phyloP scores from a whole-genome alignment of 1,140 invertebrate species.

The Penaeus japonicus region DNA sequence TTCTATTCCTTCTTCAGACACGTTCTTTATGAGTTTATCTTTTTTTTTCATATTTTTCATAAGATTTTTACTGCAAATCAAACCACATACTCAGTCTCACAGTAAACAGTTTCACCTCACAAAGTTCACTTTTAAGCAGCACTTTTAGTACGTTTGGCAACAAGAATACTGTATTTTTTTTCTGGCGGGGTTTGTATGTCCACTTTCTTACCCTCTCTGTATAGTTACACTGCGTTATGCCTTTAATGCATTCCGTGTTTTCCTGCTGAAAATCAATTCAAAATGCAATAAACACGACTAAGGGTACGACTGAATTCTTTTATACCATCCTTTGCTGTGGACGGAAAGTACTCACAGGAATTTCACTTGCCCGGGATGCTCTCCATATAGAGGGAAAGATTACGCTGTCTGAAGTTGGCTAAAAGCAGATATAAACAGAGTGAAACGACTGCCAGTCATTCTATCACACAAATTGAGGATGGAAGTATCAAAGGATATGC shows the following conservation, averaged over 20 bases:
- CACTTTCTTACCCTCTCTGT: no score
- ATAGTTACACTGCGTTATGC: no score
- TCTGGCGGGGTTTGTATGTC: not conserved
- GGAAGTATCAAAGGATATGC: conserved; percentile 22
- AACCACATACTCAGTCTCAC: not conserved
- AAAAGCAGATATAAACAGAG: not conserved
- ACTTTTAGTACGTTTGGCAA: not conserved
- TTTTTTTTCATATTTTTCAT: not conserved
- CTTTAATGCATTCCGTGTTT: no score
- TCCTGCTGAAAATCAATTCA: no score
- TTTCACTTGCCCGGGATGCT: no score
- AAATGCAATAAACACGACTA: no score
- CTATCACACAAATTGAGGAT: not conserved
- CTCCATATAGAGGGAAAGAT: not conserved
- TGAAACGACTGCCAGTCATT: not conserved
- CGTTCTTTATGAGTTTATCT: not conserved
- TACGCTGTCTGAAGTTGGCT: not conserved
- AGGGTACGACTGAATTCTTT: not conserved
- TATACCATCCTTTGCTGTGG: no score
- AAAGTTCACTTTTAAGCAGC: not conserved
- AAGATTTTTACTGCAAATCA: not conserved
- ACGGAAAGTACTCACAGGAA: no score
- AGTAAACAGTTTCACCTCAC: not conserved
- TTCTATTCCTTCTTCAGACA: not conserved
- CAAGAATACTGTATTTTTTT: not conserved